Base-by-base conservation (phyloP, 2,888 invertebrate genomes). In the Yponomeuta cagnagella region DNA sequence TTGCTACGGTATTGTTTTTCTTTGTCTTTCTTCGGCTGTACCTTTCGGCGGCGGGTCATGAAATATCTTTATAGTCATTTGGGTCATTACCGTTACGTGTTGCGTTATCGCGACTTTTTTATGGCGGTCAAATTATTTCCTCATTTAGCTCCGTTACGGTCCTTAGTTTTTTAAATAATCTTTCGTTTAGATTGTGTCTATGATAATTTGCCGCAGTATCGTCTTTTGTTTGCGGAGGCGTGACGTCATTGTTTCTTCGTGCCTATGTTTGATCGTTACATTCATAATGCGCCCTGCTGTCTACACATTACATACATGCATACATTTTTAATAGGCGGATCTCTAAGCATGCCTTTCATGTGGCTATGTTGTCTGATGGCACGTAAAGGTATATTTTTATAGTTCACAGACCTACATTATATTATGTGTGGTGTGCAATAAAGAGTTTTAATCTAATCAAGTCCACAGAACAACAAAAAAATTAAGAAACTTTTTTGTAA, bases 1-100 rank as follows among this genome's bases (percentile, higher is more conserved):
- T 67, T 43, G 67, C 67, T 67, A 67, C 67, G 67, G 43, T n/a
- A 67, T 43, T 67, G 67, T 67, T 67, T 67, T 67, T 67, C 67
- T 67, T 67, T 67, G 67, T 67, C 67, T 33, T 67, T 43, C 67
- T 67, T 67, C 12, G 67, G 67, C 52, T n/a, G 64, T 30, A 23
- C 15, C 8, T 67, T 67, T 67, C 67, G 67, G 67, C 33, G 33
- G 67, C 15, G 31, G 65, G 15, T 58, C 52, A 15, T 58, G 15
- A 58, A 58, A 58, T 58, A 58, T 58, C 52, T 15, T 58, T 58
- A 58, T 58, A 15, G 52, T 58, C 12, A 58, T 58, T 58, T 58
- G 52, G 52, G 52, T 58, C 52, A 58, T 58, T 58, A 58, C 52
- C 52, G 52, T 58, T 15, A 58, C 52, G 52, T 58, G 52, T 58